Evolutionary conservation across 2,797 vertebrate genomes (phyloP), one percentile per base, ranked within the genome.

Genomic region (Darevskia mixta): DNA sequence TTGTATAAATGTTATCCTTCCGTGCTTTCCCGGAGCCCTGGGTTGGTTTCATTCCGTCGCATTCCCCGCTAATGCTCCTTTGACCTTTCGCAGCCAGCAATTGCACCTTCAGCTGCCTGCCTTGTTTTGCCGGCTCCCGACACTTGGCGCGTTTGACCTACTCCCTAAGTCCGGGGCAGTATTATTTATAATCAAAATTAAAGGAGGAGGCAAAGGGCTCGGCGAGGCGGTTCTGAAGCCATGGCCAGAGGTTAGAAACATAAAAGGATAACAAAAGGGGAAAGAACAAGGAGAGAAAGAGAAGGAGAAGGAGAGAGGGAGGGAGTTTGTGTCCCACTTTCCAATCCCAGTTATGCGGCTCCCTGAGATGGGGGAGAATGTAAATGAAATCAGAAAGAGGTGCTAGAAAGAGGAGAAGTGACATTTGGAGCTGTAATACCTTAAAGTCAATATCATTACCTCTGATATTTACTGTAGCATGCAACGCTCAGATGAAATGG

Each of bases 401-500:
- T 92, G 90, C 88, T 94, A 95, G 92, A 38, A 93, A 93, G 94
- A 95, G 90, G 93, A 95, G 94, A 96, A 96, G 95, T 97, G 97
- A 97, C 97, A 97, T 97, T 97, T 97, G 96, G 95, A 96, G 92
- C 91, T 91, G 95, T 94, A 96, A 96, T 96, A 96, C 95, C 96
- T 97, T 97, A 96, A 97, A 97, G 96, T 97, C 96, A 97, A 96
- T 96, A 97, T 96, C 95, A 97, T 97, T 97, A 97, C 95, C 95
- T 96, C 95, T 97, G 97, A 95, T 97, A 97, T 97, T 97, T 97
- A 97, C 97, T 96, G 96, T 96, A 95, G 95, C 95, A 95, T 91
- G 90, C 84, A 88, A 92, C 90, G 95, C 81, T 93, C 93, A 71
- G 49, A 94, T 71, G 91, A 96, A 96, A 96, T 93, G 94, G 94